Percentiles rank a stretch among this genome's conserved stretches.
These are phyloP conservation scores for Dasyurus viverrinus DNA, from an alignment of 2,113 vertebrate species.

Conservation along the genomic window DNA sequence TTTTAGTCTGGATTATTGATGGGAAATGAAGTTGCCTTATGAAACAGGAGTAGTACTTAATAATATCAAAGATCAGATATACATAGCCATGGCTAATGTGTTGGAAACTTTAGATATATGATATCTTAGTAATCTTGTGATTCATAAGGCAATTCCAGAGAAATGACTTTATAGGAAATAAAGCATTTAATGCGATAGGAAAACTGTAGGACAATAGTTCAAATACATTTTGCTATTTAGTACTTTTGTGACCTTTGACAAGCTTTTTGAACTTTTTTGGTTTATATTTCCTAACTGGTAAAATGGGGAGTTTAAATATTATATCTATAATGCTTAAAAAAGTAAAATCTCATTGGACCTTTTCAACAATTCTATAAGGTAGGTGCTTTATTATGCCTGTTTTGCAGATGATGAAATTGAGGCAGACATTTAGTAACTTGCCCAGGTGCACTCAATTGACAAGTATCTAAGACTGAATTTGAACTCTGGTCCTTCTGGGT, in stretches of 20 bases:
- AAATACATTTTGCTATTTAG: background rate
- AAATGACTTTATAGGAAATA: background rate
- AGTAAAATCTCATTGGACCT: background rate
- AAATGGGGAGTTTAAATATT: background rate
- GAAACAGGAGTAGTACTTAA: background rate
- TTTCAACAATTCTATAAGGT: background rate
- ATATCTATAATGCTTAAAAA: background rate
- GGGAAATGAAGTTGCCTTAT: background rate
- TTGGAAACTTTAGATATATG: background rate
- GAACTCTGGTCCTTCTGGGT: background rate
- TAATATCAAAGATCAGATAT: background rate
- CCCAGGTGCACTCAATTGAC: background rate
- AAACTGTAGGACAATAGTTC: background rate
- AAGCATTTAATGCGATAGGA: background rate
- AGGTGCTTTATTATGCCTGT: background rate
- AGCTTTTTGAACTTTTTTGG: too few relatives aligned
- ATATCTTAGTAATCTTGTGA: too few relatives aligned
- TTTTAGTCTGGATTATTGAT: background rate
- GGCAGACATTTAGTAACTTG: background rate
- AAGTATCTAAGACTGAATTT: background rate
- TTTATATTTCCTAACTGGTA: background rate
- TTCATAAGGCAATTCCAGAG: background rate
- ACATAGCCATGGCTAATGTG: background rate
- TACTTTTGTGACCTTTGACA: background rate
- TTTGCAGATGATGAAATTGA: background rate